A percentile compares a stretch with the other conserved stretches of the same genome.
Conservation (phyloP, 2,888 invertebrate genomes). For the Morpho deidamia region DNA sequence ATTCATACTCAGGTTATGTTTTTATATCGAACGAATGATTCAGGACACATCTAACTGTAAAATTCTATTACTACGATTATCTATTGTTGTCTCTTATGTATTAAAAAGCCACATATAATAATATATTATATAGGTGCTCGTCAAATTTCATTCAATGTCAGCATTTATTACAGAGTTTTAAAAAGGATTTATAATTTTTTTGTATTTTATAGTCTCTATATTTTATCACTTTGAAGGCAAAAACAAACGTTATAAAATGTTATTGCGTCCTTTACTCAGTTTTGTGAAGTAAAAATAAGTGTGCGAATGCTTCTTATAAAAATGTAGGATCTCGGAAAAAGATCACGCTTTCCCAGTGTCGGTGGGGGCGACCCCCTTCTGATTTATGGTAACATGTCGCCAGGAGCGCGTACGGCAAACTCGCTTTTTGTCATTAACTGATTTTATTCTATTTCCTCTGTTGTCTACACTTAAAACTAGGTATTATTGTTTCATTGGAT, state of each 20-base stretch:
- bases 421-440: constrained; percentile 73
- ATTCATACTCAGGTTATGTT: too few relatives aligned
- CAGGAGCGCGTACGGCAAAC: constrained; percentile 58
- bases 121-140: too few relatives aligned
- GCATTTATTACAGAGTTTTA: too few relatives aligned
- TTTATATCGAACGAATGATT: too few relatives aligned
- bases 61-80: too few relatives aligned
- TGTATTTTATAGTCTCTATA: not conserved
- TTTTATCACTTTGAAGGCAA: constrained; percentile 12
- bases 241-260: constrained; percentile 20
- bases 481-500: too few relatives aligned
- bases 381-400: constrained; percentile 77
- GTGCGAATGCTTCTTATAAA: constrained; percentile 69
- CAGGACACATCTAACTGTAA: too few relatives aligned
- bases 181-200: too few relatives aligned
- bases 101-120: too few relatives aligned
- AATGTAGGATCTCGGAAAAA: constrained; percentile 74
- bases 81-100: too few relatives aligned
- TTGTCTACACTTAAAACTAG: not conserved
- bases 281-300: constrained; percentile 20
- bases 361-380: constrained; percentile 57
- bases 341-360: constrained; percentile 65
- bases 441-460: constrained; percentile 59
- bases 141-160: too few relatives aligned
- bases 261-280: constrained; percentile 15